phyloP scores from a whole-genome alignment of 2,888 invertebrate genomes.

The Sinodicranocentrus sp. region DNA sequence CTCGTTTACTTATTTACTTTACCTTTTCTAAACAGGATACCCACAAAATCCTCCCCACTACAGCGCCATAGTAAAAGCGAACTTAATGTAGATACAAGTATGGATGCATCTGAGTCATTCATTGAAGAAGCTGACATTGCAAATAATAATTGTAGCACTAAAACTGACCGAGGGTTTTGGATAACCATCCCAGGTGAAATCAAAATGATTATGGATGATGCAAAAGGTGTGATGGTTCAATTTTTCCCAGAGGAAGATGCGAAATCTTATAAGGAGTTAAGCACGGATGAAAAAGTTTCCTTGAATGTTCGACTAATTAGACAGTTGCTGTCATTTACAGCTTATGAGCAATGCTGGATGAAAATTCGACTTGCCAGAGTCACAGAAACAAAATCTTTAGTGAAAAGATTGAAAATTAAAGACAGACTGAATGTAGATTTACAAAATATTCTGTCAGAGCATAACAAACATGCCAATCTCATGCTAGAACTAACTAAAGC shows the following conservation, averaged over 20 bases:
- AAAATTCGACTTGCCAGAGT: slow-evolving; percentile 34
- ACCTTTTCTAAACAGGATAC: not conserved
- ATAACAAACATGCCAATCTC: slow-evolving; percentile 30
- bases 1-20: not conserved
- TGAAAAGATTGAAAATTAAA: slow-evolving; percentile 59
- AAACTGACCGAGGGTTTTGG: slow-evolving; percentile 26
- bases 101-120: not conserved
- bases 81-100: not conserved
- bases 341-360: slow-evolving; percentile 41
- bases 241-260: not conserved
- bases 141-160: slow-evolving; percentile 15
- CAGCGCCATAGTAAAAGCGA: too few species aligned
- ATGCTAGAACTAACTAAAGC: slow-evolving; percentile 48
- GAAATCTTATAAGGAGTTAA: slow-evolving; percentile 16
- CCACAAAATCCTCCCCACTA: too few species aligned
- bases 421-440: slow-evolving; percentile 40
- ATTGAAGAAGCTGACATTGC: not conserved
- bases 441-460: slow-evolving; percentile 32
- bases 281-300: slow-evolving; percentile 35
- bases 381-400: slow-evolving; percentile 51
- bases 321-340: slow-evolving; percentile 19
- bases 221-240: slow-evolving; percentile 31
- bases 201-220: slow-evolving; percentile 34
- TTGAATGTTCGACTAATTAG: slow-evolving; percentile 32
- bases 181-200: slow-evolving; percentile 54